Base-by-base conservation (phyloP, 2,888 invertebrate species). In the Diarsia rubi region DNA sequence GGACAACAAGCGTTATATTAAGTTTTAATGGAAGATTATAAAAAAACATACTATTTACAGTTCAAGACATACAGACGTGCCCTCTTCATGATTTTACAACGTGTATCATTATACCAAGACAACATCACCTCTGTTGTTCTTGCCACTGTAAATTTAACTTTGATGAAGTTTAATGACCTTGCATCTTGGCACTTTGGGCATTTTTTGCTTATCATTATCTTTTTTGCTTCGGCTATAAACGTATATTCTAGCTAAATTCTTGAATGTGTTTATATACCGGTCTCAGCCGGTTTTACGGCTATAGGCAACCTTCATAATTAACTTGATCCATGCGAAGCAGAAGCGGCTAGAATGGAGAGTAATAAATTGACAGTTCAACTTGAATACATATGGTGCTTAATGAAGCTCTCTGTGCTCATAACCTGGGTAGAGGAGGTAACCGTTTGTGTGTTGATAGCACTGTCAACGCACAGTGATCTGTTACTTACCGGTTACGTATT, bases 151-250 rank as follows among this genome's bases (percentile, higher is more conserved):
- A 77, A 79, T 71, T 66, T 59, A 52, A 60, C 21, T 73, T 49
- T 44, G 37, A 69, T 66, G 63, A 54, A 86, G 82, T 84, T 85
- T 69, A 75, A 76, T 44, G 78, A 82, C 79, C 85, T 78, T 69
- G 69, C 42, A 70, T 68, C 37, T 63, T 63, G 44, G 69, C n/a
- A 24, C 47, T 67, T 65, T 12, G 60, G 52, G 8, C 2, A 19
- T 45, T 81, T 77, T 75, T 70, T 73, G 49, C 45, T 49, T 31
- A 44, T 72, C 65, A 71, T 47, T 37, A 31, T 21, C 8, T 64
- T 81, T 84, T 85, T 85, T 85, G 59, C 62, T 66, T 74, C 44
- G 52, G 0, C 37, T 12, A 67, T 66, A 68, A 69, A 47, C 47
- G 31, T 70, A 65, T 57, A 57, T 62, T 27, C 24, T 69, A 42